Evolutionary conservation across 2,888 invertebrate species (phyloP).

Genomic region (Campopleginae sp.): DNA sequence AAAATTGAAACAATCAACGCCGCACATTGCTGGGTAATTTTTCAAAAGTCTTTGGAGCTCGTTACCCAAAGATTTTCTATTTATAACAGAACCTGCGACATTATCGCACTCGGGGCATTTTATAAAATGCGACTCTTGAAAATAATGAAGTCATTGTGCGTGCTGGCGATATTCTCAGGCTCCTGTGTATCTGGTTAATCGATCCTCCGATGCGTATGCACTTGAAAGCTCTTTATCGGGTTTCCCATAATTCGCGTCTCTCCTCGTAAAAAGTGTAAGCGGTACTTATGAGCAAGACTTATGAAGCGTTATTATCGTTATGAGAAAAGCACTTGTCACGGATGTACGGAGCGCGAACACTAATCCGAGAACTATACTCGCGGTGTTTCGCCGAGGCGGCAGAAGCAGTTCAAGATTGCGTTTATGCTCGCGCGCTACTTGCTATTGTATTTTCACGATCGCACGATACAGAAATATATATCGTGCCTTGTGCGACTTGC

Average conservation of each 20-base stretch:
- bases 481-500: constrained; percentile 65
- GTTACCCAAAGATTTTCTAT: background rate
- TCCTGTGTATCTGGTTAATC: constrained; percentile 33
- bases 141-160: no score
- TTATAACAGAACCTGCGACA: background rate
- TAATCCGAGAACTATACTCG: constrained; percentile 1
- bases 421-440: constrained; percentile 31
- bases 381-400: constrained; percentile 8
- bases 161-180: constrained; percentile 12
- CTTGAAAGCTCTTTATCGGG: constrained; percentile 54
- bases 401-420: constrained; percentile 12
- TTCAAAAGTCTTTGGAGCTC: background rate
- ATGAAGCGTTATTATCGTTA: constrained; percentile 69
- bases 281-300: constrained; percentile 47
- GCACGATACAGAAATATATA: constrained; percentile 10
- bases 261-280: constrained; percentile 42
- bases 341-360: constrained; percentile 38
- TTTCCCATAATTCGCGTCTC: constrained; percentile 66
- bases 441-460: constrained; percentile 57
- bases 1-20: background rate
- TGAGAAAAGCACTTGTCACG: constrained; percentile 73
- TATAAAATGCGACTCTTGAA: background rate
- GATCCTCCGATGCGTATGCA: constrained; percentile 9
- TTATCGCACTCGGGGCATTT: background rate
- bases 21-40: background rate